Evolutionary conservation across 2,113 vertebrate species (phyloP).

Genomic region (Protomyctophum bolini): DNA sequence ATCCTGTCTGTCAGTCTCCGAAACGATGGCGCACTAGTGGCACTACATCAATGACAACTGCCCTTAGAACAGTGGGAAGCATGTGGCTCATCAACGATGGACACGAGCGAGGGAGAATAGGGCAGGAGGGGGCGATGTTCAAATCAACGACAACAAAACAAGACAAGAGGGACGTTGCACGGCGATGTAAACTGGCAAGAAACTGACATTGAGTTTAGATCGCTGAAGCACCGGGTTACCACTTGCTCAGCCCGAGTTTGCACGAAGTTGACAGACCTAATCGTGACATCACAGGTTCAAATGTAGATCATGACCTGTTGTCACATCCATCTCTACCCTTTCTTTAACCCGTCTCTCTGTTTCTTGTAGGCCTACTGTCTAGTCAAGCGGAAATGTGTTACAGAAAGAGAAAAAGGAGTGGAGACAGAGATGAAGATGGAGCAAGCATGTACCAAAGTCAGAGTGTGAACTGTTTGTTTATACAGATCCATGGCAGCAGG

Average conservation of each 20-base stretch:
- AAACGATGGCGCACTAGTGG: conserved; percentile 24
- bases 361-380: too few species aligned
- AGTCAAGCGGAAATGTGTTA: background rate
- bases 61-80: conserved; percentile 20
- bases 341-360: too few species aligned
- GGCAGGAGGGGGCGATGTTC: conserved; percentile 25
- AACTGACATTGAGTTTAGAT: background rate
- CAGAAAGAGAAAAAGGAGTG: background rate
- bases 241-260: too few species aligned
- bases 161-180: background rate
- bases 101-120: conserved; percentile 6
- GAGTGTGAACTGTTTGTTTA: conserved; percentile 42
- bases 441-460: conserved; percentile 16
- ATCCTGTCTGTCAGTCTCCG: conserved; percentile 39
- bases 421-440: conserved; percentile 16
- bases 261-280: too few species aligned
- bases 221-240: too few species aligned
- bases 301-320: too few species aligned
- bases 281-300: too few species aligned
- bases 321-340: too few species aligned
- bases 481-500: conserved; percentile 46
- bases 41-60: conserved; percentile 28
- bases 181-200: background rate
- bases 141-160: too few species aligned
- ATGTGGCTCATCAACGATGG: background rate